Base-by-base conservation (phyloP, 2,888 invertebrate species). In the Cosmia pyralina region DNA sequence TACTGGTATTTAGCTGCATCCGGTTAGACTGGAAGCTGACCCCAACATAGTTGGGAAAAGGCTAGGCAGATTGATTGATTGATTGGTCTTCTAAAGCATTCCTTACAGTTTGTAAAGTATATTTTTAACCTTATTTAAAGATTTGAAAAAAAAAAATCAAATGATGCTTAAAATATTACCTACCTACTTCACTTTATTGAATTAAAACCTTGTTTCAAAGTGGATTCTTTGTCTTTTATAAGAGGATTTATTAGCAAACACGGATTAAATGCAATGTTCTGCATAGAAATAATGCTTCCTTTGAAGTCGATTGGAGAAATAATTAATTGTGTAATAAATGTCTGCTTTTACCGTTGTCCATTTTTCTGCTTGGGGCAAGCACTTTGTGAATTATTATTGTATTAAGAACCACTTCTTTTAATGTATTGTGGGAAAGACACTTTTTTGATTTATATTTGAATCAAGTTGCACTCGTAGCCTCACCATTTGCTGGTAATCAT, bases 311-410 rank as follows among this genome's bases (percentile, higher is more conserved):
- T 8, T 53, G 52, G 15, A 44, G 15, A n/a, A 52, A 34, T 8
- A 69, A 52, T 66, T 28, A 28, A 34, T 52, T 41, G 7, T 15
- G 15, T 67, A 28, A n/a, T 65, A 69, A 66, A 69, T 41, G 11
- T 41, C 28, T 41, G 10, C 7, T 66, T 65, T 69, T 48, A 48
- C 15, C 46, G 3, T 69, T 8, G 13, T 34, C 17, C 19, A 38
- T 46, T 69, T 38, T 55, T 22, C 15, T 67, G 19, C 41, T 41
- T 15, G 28, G 4, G 41, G 50, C 50, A n/a, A 17, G 22, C 22
- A 22, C 48, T 50, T 67, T 67, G 22, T 41, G 19, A 48, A 41
- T 66, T 13, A 41, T 38, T 17, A 28, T 62, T 62, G 17, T 44
- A 60, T 46, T 28, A 17, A 22, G 17, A 22, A n/a, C 44, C n/a